phyloP scores from a whole-genome alignment of 1,140 invertebrate genomes.

The Micrasema minimum region DNA sequence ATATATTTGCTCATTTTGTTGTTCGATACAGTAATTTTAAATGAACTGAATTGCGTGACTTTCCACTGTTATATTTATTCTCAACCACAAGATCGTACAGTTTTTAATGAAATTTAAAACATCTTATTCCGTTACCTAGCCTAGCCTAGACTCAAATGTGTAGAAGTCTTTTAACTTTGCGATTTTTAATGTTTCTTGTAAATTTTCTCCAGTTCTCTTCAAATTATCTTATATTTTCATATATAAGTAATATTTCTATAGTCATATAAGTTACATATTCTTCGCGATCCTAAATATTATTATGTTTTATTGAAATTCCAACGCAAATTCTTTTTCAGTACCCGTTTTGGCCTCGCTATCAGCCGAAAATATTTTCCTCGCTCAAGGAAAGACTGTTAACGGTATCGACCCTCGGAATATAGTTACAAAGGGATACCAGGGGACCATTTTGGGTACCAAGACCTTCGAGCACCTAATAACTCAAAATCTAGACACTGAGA shows the following conservation, averaged over 20 bases:
- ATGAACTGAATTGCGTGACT: no score
- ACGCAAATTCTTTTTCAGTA: constrained; percentile 24
- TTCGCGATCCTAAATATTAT: neutral
- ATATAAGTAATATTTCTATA: constrained; percentile 1
- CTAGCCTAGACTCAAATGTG: no score
- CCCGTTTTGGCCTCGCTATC: constrained; percentile 33
- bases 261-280: neutral
- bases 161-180: no score
- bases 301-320: neutral
- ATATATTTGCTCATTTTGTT: no score
- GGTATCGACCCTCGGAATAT: constrained; percentile 44
- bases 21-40: no score
- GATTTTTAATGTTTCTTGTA: no score
- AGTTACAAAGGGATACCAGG: constrained; percentile 38
- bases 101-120: no score
- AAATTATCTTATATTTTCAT: no score
- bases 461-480: constrained; percentile 43
- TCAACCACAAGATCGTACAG: no score
- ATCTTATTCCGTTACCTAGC: no score
- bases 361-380: constrained; percentile 39
- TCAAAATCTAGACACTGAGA: constrained; percentile 31
- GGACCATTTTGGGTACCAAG: constrained; percentile 47
- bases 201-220: no score
- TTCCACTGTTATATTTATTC: no score
- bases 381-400: constrained; percentile 39